These are phyloP conservation scores for Apostichopus japonicus DNA, from an alignment of 35 echinoderm and acorn worm genomes.

Conservation along the genomic window DNA sequence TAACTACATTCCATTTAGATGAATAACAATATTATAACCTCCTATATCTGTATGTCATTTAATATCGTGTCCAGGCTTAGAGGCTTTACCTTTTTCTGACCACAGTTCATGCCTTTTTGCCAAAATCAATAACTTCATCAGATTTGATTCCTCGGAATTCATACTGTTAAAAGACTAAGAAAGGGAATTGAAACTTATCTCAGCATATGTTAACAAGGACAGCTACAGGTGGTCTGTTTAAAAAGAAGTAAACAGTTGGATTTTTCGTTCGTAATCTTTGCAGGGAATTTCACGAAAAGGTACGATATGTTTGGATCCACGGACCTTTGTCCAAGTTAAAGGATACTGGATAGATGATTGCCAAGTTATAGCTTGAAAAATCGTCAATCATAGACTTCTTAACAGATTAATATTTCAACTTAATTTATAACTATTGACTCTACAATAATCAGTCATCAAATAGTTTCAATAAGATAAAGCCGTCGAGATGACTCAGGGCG, in stretches of 20 bases:
- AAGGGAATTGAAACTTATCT: conserved; percentile 25
- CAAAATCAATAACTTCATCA: background rate
- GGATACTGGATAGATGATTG: no score
- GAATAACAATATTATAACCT: background rate
- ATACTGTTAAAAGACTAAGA: background rate
- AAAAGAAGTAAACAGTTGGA: background rate
- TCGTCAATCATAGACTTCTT: no score
- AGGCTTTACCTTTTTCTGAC: no score
- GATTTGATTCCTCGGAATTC: background rate
- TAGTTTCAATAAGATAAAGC: no score
- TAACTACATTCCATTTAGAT: background rate
- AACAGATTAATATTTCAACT: no score
- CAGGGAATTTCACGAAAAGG: conserved; percentile 1
- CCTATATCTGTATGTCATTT: background rate
- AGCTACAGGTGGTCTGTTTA: background rate
- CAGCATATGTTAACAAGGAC: conserved; percentile 26
- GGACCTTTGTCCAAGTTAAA: background rate
- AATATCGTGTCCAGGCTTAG: background rate
- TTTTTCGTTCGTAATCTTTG: background rate
- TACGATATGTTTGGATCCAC: background rate
- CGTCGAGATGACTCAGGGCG: no score
- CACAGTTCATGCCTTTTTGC: conserved; percentile 11
- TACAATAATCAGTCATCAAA: no score
- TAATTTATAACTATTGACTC: no score
- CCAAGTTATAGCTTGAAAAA: no score